phyloP scores from a whole-genome alignment of 2,113 vertebrate species.

The Sander vitreus region DNA sequence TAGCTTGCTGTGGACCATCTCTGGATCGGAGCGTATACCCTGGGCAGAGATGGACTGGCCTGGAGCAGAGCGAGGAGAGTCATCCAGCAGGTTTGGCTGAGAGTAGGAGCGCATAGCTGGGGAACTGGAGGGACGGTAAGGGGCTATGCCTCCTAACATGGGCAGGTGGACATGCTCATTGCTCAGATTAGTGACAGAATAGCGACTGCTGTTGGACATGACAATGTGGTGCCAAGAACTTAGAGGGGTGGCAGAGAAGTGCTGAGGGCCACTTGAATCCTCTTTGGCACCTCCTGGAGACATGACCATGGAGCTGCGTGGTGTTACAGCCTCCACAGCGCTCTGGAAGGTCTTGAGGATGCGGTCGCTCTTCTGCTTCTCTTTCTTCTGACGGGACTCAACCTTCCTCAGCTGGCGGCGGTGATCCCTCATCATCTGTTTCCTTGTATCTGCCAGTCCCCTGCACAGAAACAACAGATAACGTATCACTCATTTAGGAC shows the following conservation, averaged over 20 bases:
- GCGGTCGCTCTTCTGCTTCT: slow-evolving; percentile 86
- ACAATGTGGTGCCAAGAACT: slow-evolving; percentile 87
- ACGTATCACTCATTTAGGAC: neutral
- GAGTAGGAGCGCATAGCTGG: slow-evolving; percentile 79
- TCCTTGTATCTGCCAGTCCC: slow-evolving; percentile 87
- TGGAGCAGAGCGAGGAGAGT: slow-evolving; percentile 37
- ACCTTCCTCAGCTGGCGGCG: slow-evolving; percentile 82
- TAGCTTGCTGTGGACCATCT: slow-evolving; percentile 67
- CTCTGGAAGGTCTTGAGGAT: slow-evolving; percentile 88
- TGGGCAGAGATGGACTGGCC: slow-evolving; percentile 74
- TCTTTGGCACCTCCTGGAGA: slow-evolving; percentile 81
- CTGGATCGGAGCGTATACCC: slow-evolving; percentile 67
- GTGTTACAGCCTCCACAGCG: slow-evolving; percentile 85
- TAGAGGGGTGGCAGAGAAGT: slow-evolving; percentile 85
- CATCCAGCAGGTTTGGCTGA: slow-evolving; percentile 78
- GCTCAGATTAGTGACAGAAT: slow-evolving; percentile 80
- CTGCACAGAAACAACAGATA: slow-evolving; percentile 65
- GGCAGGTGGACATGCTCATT: slow-evolving; percentile 77
- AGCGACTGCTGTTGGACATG: slow-evolving; percentile 82
- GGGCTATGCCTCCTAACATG: slow-evolving; percentile 50
- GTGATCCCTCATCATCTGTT: slow-evolving; percentile 88
- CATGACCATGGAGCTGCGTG: slow-evolving; percentile 84
- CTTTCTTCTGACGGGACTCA: slow-evolving; percentile 87
- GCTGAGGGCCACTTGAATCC: slow-evolving; percentile 78
- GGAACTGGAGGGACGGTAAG: slow-evolving; percentile 68